These are phyloP conservation scores for Coregonus suidteri DNA, from an alignment of 2,797 vertebrate species.

Conservation along the genomic window DNA sequence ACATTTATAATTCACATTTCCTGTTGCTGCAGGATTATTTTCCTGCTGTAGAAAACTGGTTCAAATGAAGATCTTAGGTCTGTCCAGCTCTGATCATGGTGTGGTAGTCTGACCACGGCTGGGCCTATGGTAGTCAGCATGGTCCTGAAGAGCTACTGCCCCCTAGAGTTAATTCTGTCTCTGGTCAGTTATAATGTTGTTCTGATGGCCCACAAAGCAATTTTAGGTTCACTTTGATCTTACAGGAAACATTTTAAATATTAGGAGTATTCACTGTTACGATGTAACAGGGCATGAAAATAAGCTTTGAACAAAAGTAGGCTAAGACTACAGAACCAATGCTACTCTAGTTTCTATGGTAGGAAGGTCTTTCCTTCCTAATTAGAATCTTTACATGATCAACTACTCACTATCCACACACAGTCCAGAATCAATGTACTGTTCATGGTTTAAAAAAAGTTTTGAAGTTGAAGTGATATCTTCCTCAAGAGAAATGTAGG, in stretches of 20 bases:
- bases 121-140: background rate
- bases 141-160: slow-evolving; percentile 62
- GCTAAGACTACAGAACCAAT: background rate
- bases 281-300: background rate
- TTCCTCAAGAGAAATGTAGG: background rate
- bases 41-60: no score
- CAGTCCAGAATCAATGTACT: no score
- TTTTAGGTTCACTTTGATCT: background rate
- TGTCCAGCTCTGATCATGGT: slow-evolving; percentile 4
- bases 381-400: no score
- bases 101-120: slow-evolving; percentile 23
- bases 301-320: background rate
- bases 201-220: background rate
- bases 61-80: no score
- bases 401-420: no score
- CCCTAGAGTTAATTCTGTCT: slow-evolving; percentile 55
- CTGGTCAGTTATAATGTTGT: slow-evolving; percentile 1
- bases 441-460: no score
- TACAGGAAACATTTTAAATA: background rate
- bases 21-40: slow-evolving; percentile 5
- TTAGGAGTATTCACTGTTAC: background rate
- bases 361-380: no score
- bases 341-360: background rate
- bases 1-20: no score
- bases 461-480: no score